These are phyloP conservation scores for Drosophila stalkeri DNA, from an alignment of 2,888 invertebrate species.

Conservation along the genomic window DNA sequence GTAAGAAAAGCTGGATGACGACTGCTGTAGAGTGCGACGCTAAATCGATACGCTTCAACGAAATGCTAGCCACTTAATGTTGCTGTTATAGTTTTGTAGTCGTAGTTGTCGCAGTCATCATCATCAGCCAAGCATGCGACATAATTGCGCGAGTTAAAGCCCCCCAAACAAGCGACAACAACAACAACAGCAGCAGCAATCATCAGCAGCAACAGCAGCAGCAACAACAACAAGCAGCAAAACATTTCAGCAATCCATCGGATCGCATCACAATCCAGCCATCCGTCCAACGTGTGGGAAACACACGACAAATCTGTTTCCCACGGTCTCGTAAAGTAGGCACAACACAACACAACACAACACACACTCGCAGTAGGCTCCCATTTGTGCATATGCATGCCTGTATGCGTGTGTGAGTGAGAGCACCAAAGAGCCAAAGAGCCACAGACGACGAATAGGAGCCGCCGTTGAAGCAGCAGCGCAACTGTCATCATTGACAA, in stretches of 20 bases:
- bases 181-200: constrained; percentile 45
- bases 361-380: constrained; percentile 64
- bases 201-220: constrained; percentile 45
- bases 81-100: constrained; percentile 36
- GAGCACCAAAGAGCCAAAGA: constrained; percentile 57
- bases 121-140: constrained; percentile 83
- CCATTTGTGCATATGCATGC: constrained; percentile 55
- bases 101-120: constrained; percentile 80
- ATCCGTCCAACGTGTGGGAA: constrained; percentile 86
- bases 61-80: constrained; percentile 72
- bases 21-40: constrained; percentile 47
- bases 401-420: constrained; percentile 33
- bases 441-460: constrained; percentile 71
- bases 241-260: constrained; percentile 82
- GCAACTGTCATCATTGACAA: constrained; percentile 84
- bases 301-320: constrained; percentile 86
- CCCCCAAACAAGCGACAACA: constrained; percentile 72
- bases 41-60: constrained; percentile 82
- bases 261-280: constrained; percentile 84
- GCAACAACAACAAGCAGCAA: constrained; percentile 63
- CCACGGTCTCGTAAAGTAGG: constrained; percentile 85
- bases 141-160: constrained; percentile 82
- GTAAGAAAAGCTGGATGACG: constrained; percentile 35
- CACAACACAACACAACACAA: constrained; percentile 59
- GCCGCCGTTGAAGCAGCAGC: constrained; percentile 70